Conservation (phyloP, 2,113 vertebrate species). For the Cairina moschata region DNA sequence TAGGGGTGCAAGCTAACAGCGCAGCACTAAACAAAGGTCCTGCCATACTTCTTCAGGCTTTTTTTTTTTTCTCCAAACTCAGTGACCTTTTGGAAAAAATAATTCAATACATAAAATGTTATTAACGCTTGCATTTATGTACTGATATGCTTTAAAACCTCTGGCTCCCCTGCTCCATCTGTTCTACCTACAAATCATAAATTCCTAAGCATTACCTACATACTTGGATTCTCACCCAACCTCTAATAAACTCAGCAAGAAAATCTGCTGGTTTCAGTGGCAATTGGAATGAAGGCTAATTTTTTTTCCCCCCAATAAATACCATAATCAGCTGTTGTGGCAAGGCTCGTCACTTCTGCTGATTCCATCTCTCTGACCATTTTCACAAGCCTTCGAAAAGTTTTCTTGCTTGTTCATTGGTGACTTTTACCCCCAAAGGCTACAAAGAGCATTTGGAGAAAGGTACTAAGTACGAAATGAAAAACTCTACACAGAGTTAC, state of each 20-base stretch:
- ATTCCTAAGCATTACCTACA: background rate
- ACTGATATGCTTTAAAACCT: background rate
- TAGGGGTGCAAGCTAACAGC: background rate
- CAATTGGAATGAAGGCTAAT: background rate
- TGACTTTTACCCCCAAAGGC: background rate
- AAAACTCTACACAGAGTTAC: background rate
- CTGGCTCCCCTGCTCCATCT: background rate
- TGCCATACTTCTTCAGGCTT: background rate
- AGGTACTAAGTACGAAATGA: background rate
- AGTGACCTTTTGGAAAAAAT: background rate
- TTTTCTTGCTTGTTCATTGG: background rate
- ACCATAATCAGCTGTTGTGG: background rate
- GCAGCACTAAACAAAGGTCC: background rate
- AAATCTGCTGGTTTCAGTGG: background rate
- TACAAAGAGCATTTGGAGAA: background rate
- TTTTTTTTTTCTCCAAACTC: background rate
- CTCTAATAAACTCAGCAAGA: background rate
- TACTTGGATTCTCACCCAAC: background rate
- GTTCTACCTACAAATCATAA: background rate
- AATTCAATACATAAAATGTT: background rate
- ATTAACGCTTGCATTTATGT: background rate
- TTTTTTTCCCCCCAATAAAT: background rate
- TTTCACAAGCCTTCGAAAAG: background rate
- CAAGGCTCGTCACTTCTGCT: background rate
- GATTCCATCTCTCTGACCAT: background rate